Base-by-base conservation (phyloP, 2,888 invertebrate species). In the Drosophila falleni region DNA sequence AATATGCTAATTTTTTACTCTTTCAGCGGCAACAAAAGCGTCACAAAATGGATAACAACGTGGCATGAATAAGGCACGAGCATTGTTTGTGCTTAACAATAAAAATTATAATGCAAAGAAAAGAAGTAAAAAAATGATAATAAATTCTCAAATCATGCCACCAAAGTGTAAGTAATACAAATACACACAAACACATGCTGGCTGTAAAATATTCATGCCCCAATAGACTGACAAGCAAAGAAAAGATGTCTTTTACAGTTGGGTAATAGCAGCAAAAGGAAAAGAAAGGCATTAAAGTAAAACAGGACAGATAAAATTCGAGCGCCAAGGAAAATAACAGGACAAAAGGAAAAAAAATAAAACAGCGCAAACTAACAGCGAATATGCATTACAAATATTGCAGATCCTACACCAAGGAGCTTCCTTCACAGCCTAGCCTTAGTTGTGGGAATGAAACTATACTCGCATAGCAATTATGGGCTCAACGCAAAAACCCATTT, bases 371-470 rank as follows among this genome's bases (percentile, higher is more conserved):
- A 62, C 81, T 72, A 84, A 89, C 78, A 87, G 74, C 63, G 53
- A 89, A 81, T 76, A 78, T 87, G 85, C 84, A 89, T 85, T 85
- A 87, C 84, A 89, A 89, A 71, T 85, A 87, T 85, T 84, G 67
- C 68, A 58, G 51, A 60, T 16, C 33, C 35, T 51, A 13, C 16
- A 16, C 10, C 16, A 61, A 47, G 47, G 42, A 31, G 29, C 15
- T 6, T 23, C 10, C 29, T 31, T 3, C 49, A 16, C 46, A 5
- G 29, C 29, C 29, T 29, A 44, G 44, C 49, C 11, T 16, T 19
- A 50, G 19, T 50, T 33, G 19, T 13, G 26, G 49, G 29, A 44
- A 49, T 15, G 31, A 64, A 65, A 69, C 75, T 60, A 61, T 61
- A 50, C 13, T 58, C 46, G 37, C 46, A 37, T 41, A 65, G 75